Conservation (phyloP, 2,888 invertebrate species). For the Drosophila nr. fundita region DNA sequence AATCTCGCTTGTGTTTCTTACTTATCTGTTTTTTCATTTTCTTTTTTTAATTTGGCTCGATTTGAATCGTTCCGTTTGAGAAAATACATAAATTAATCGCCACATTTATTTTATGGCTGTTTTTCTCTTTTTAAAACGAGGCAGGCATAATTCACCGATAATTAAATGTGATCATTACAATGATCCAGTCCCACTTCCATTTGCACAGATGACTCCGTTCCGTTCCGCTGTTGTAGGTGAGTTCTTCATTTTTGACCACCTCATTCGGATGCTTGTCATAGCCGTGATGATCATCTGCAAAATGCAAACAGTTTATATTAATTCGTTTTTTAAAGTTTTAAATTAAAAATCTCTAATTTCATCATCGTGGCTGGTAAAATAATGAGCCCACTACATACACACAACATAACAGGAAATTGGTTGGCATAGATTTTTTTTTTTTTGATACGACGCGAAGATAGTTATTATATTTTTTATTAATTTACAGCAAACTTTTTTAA, state of each 20-base stretch:
- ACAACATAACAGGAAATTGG: not conserved
- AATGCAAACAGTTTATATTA: conserved; percentile 8
- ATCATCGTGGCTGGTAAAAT: not conserved
- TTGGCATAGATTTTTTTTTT: not conserved
- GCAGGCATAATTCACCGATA: conserved; percentile 35
- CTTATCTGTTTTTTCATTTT: not conserved
- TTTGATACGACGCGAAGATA: not conserved
- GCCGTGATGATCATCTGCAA: conserved; percentile 88
- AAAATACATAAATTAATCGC: conserved; percentile 19
- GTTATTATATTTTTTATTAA: not conserved
- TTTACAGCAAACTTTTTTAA: not conserved
- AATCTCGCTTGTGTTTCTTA: conserved; percentile 19
- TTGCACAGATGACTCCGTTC: conserved; percentile 1
- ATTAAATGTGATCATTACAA: conserved; percentile 29
- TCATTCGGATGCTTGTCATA: conserved; percentile 96
- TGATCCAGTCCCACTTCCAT: conserved; percentile 2
- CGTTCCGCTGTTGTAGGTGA: conserved; percentile 89
- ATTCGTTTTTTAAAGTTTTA: not conserved
- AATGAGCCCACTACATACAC: not conserved
- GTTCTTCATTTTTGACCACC: conserved; percentile 96
- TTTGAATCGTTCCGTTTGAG: conserved; percentile 35
- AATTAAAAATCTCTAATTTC: not conserved
- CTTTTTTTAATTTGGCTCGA: conserved; percentile 26
- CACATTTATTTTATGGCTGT: conserved; percentile 15
- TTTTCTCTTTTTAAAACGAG: conserved; percentile 22